Evolutionary conservation across 2,888 invertebrate genomes (phyloP).

Genomic region (Hydraecia micacea): DNA sequence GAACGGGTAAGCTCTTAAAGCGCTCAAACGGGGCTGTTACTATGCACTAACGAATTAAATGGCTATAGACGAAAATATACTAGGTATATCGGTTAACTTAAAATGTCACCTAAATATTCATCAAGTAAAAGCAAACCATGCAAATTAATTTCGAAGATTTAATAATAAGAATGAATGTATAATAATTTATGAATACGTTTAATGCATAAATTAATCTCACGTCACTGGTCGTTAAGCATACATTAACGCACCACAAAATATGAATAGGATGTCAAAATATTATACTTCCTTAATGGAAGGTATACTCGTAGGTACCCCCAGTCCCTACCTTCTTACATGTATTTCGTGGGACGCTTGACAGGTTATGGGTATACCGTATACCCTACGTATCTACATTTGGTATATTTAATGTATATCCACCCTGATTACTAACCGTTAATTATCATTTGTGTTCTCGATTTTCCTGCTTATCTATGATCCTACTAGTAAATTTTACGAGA

Average conservation of each 20-base stretch:
- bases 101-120: constrained; percentile 15
- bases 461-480: not conserved
- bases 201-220: constrained; percentile 49
- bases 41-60: constrained; percentile 49
- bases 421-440: constrained; percentile 11
- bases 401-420: not conserved
- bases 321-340: constrained; percentile 4
- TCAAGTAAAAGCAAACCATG: not conserved
- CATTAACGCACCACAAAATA: constrained; percentile 18
- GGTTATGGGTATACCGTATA: constrained; percentile 10
- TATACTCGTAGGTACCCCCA: not conserved
- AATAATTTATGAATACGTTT: constrained; percentile 5
- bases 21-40: constrained; percentile 55
- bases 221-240: constrained; percentile 27
- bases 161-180: not conserved
- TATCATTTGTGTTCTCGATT: constrained; percentile 1
- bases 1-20: constrained; percentile 64
- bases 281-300: constrained; percentile 39
- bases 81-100: constrained; percentile 11
- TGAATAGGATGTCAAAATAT: constrained; percentile 40
- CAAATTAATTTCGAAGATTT: constrained; percentile 34
- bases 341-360: constrained; percentile 8
- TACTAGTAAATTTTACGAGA: not conserved
- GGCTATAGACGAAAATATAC: constrained; percentile 20
- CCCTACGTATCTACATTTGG: not conserved